phyloP scores from a whole-genome alignment of 1,140 invertebrate genomes.

The Teleopsis dalmanni region DNA sequence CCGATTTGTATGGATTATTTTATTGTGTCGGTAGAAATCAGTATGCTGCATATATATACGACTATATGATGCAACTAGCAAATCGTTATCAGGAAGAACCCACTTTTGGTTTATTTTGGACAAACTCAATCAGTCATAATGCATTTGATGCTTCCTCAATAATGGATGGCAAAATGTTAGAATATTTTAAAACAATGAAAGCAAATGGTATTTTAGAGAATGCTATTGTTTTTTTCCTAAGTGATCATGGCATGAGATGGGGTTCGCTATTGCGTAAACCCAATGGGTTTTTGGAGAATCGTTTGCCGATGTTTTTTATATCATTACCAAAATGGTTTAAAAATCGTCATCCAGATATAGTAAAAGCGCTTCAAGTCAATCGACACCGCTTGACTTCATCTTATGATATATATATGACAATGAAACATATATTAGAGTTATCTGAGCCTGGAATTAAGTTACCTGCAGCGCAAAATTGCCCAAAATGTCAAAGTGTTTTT shows the following conservation, averaged over 20 bases:
- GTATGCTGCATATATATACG: conserved; percentile 51
- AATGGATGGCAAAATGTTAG: conserved; percentile 54
- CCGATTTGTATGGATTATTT: conserved; percentile 34
- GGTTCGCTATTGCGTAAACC: conserved; percentile 58
- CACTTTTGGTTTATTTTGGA: conserved; percentile 73
- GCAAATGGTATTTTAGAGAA: conserved; percentile 53
- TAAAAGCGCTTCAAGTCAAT: conserved; percentile 63
- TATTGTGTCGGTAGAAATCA: conserved; percentile 55
- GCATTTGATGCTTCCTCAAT: conserved; percentile 59
- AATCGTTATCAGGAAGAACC: conserved; percentile 46
- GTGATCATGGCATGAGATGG: conserved; percentile 89
- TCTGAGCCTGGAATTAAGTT: conserved; percentile 9
- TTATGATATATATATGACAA: conserved; percentile 70
- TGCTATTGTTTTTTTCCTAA: conserved; percentile 70
- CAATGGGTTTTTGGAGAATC: conserved; percentile 78
- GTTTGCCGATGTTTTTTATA: conserved; percentile 76
- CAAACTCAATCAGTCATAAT: conserved; percentile 68
- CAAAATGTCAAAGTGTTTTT: conserved; percentile 61
- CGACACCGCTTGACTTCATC: conserved; percentile 65
- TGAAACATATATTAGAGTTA: conserved; percentile 44
- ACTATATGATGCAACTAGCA: conserved; percentile 51
- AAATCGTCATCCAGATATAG: conserved; percentile 53
- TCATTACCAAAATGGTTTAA: conserved; percentile 67
- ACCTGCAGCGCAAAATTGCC: conserved; percentile 44
- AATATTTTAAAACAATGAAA: conserved; percentile 54